Base-by-base conservation (phyloP, 1,140 invertebrate species). In the Atopsyche davidsoni region DNA sequence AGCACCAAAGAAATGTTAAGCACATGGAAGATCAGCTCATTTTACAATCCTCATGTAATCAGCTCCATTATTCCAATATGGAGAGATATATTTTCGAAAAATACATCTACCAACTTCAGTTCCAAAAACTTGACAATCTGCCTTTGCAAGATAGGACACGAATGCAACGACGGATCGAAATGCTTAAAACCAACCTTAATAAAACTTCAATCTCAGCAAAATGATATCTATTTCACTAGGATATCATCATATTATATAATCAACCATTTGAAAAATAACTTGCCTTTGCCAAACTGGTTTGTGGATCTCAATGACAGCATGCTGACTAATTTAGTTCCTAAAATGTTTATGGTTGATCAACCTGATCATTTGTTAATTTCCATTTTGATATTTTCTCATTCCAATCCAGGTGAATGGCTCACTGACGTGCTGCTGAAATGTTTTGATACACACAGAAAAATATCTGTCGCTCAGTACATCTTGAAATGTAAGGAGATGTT, bases 21-120 rank as follows among this genome's bases (percentile, higher is more conserved):
- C 13, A 24, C 38, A 6, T 58, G 51, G 56, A 58, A 58, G 39
- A 47, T 47, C 2, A 24, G 31, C 4, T 44, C 47, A 10, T 44
- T 58, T 34, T 58, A 53, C 25, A 58, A 58, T 51, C 56, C 56
- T 34, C 48, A 53, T 14, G 25, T 45, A 10, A 49, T 58, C 6
- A 51, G 32, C 9, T 58, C 56, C n/a, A 48, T 58, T 19, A 32
- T 58, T 19, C 56, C 56, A 4, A 18, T 51, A n/a, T 58, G 47
- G 51, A 46, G 40, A 43, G 31, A 58, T 22, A 34, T 58, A 23
- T 31, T 58, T 19, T 21, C 34, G 2, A 46, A 46, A 28, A 51
- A 47, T 45, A 3, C 32, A 9, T 28, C 45, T 11, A 28, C 21
- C 6, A 28, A 43, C 38, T 57, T 23, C 17, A 45, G 25, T 19